Evolutionary conservation across 2,797 vertebrate genomes (phyloP).

Genomic region (Cynodonichthys magdalenae): DNA sequence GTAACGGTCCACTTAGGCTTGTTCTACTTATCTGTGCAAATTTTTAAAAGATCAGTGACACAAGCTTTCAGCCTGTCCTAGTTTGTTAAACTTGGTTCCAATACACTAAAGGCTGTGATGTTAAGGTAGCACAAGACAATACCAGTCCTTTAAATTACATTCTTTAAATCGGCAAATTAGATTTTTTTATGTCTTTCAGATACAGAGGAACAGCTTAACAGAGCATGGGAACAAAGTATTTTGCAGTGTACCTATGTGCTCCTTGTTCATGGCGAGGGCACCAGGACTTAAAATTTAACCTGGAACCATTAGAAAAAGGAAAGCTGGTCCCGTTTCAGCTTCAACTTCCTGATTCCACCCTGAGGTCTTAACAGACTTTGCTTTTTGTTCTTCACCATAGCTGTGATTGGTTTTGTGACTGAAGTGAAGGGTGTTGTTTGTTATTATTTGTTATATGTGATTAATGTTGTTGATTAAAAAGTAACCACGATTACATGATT

Average conservation of each 20-base stretch:
- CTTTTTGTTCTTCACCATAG: no score
- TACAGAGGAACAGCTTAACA: constrained; percentile 28
- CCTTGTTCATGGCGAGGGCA: constrained; percentile 11
- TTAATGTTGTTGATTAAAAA: no score
- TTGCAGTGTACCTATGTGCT: constrained; percentile 61
- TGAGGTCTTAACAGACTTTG: no score
- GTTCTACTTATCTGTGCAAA: constrained; percentile 11
- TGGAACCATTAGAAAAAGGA: no score
- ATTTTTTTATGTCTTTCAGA: constrained; percentile 16
- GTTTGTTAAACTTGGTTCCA: constrained; percentile 9
- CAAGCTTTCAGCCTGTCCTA: neutral
- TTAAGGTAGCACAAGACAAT: constrained; percentile 30
- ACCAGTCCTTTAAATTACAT: constrained; percentile 16
- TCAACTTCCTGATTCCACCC: no score
- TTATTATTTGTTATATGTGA: no score
- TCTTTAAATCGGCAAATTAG: constrained; percentile 1
- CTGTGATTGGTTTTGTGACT: no score
- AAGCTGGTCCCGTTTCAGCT: no score
- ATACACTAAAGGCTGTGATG: constrained; percentile 39
- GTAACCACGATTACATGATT: no score
- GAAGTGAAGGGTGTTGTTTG: no score
- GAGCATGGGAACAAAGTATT: constrained; percentile 49
- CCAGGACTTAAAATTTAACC: no score
- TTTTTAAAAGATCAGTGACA: constrained; percentile 15
- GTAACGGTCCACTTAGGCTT: neutral